Conservation (phyloP, 2,113 vertebrate species). For the Petroica traversi region DNA sequence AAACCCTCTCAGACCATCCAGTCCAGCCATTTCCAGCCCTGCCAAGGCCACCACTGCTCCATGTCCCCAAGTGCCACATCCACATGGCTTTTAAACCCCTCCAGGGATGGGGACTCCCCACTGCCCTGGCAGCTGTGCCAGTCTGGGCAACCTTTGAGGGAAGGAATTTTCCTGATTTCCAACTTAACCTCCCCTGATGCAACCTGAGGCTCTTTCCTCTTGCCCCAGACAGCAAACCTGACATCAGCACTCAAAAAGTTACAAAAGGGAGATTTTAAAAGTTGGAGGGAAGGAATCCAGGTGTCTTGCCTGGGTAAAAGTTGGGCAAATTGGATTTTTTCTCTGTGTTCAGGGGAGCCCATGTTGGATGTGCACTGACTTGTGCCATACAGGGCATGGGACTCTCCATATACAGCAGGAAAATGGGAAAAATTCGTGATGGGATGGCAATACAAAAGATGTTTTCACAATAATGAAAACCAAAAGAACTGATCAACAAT, state of each 20-base stretch:
- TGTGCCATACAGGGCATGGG: accelerated
- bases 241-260: neutral
- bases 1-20: accelerated
- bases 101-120: neutral
- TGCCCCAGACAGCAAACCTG: neutral
- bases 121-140: neutral
- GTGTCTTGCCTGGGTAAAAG: accelerated
- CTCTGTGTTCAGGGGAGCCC: accelerated
- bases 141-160: neutral
- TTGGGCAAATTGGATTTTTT: neutral
- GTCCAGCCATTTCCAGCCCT: neutral
- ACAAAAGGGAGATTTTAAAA: neutral
- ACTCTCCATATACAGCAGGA: accelerated
- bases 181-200: neutral
- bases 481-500: accelerated
- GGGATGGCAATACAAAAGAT: neutral
- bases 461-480: neutral
- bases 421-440: accelerated
- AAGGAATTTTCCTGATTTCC: neutral
- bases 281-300: neutral
- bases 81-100: accelerated
- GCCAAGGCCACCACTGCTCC: neutral
- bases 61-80: neutral
- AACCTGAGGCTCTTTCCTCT: accelerated
- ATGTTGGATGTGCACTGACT: accelerated